Base-by-base conservation (phyloP, 2,888 invertebrate species). In the Caenorhabditis plicata region DNA sequence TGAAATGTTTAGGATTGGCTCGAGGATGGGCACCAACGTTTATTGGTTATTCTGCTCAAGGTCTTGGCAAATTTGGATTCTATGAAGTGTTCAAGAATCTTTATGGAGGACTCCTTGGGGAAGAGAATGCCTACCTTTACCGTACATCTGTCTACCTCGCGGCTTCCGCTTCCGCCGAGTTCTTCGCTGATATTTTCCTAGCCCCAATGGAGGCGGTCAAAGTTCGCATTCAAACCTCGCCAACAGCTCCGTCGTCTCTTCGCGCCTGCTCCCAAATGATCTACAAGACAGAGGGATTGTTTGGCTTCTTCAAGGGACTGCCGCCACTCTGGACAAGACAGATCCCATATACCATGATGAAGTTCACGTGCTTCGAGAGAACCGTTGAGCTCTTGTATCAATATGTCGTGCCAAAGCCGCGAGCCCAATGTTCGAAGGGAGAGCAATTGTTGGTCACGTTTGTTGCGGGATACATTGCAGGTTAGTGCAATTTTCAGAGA, bases 271-370 rank as follows among this genome's bases (percentile, higher is more conserved):
- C 43, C 38, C 64, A 64, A 23, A 49, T 65, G 57, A 65, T 68
- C 32, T 65, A 65, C 45, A 55, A 52, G 32, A 50, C 50, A 9
- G 68, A 68, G 47, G 68, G 68, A 17, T n/a, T n/a, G 33, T 96
- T 91, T 84, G 94, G 94, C 19, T 56, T 56, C 50, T 56, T 50
- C 49, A 49, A 53, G 85, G 91, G 92, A 50, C 85, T 95, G 61
- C 91, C 90, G 33, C 95, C 95, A 27, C 86, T 94, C 61, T 95
- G 94, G 94, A 48, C 90, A 83, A 85, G 94, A 74, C 95, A 95
- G 86, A 94, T 95, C 82, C 95, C 95, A 0, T 95, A 95, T 87
- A 95, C 95, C 69, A 95, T 96, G 95, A 95, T 95, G 94, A 96
- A 95, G 86, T 95, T 95, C 83, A 91, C 94, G 69, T 94, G 92